Evolutionary conservation across 2,113 vertebrate genomes (phyloP).

Genomic region (Leiothrix lutea): DNA sequence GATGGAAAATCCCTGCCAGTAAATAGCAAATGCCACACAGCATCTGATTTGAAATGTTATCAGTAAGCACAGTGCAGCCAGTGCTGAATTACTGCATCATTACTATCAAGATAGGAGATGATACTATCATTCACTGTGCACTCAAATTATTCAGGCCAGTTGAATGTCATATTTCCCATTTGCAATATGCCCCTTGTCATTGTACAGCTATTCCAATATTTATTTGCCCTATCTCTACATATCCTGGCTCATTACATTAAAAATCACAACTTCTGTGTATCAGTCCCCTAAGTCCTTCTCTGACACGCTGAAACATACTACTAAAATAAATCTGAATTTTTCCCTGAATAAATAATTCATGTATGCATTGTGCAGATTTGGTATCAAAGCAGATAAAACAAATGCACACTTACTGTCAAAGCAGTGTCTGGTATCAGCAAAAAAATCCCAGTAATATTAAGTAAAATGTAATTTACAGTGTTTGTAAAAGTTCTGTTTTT

Average conservation of each 20-base stretch:
- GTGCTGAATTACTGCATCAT: not conserved
- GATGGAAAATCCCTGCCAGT: constrained; percentile 3
- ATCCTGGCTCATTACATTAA: not conserved
- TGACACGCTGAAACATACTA: not conserved
- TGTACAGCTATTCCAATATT: not conserved
- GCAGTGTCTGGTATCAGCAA: not conserved
- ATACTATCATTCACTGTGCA: not conserved
- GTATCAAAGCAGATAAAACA: not conserved
- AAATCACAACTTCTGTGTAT: not conserved
- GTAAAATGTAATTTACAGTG: not conserved
- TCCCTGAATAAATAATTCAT: not conserved
- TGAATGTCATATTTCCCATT: not conserved
- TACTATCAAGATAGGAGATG: not conserved
- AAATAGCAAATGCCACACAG: not conserved
- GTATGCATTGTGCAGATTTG: not conserved
- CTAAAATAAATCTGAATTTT: not conserved
- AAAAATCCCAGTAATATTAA: not conserved
- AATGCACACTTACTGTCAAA: not conserved
- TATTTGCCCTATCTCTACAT: not conserved
- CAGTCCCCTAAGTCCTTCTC: not conserved
- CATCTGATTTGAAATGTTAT: constrained; percentile 11
- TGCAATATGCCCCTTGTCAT: not conserved
- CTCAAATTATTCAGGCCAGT: not conserved
- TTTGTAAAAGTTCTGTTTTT: not conserved
- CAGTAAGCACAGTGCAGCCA: not conserved